Evolutionary conservation across 2,113 vertebrate species (phyloP), one percentile per base, ranked within the genome.

Genomic region (Oryzias javanicus): DNA sequence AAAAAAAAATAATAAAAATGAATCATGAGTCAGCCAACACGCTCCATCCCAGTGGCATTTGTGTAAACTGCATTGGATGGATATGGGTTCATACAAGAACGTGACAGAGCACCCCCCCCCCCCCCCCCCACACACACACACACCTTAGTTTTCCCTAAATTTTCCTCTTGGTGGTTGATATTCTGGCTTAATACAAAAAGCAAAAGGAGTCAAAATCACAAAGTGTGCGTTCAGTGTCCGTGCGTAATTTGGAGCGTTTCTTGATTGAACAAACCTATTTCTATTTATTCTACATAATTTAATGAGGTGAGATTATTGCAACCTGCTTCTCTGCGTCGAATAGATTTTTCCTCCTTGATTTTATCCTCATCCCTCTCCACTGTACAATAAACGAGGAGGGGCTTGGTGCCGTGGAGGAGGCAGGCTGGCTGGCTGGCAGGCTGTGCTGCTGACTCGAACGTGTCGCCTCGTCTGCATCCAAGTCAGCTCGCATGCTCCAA

Each of bases 331-430:
- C 68, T 60, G 51, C 35, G 20, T 64, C 45, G n/a, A 42, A 6
- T 52, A 27, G 13, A 12, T 7, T 18, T 20, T 47, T 14, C 17
- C 24, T 41, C 17, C 40, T 19, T 54, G 13, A 16, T 49, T 15
- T 50, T 51, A 18, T 35, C 20, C 22, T 35, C 41, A 54, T 72
- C 70, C 70, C 72, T 67, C 65, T 77, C 74, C 67, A 73, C 84
- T 87, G 82, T 85, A 79, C 77, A 85, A 79, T 78, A 66, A 81
- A 79, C 81, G 83, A 89, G 90, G 90, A 91, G 90, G 89, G 90
- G 90, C 88, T 89, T 87, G 86, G 71, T 70, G 72, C 76, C 40
- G 80, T 68, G 81, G 79, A 87, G 86, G 83, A 86, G 80, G 72
- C 35, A 12, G 35, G 69, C 72, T 55, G 73, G 52, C 60, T 66